Evolutionary conservation across 2,888 invertebrate genomes (phyloP).

Genomic region (Gari tellinella): DNA sequence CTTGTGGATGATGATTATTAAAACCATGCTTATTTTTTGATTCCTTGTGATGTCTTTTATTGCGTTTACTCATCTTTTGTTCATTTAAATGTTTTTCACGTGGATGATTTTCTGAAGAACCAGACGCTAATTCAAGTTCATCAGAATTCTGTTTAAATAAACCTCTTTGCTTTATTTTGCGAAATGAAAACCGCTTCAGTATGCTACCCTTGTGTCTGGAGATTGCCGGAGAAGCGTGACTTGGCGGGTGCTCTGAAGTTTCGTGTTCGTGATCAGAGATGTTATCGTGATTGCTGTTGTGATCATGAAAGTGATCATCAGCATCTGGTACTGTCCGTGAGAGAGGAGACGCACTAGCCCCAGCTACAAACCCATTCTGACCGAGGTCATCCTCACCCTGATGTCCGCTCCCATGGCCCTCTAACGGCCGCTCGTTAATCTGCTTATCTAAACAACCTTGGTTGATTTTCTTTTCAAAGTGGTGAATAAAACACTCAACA

Average conservation of each 20-base stretch:
- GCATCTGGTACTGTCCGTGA: slow-evolving; percentile 12
- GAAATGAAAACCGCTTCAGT: slow-evolving; percentile 65
- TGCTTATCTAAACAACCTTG: background rate
- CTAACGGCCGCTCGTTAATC: background rate
- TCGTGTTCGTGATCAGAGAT: slow-evolving; percentile 53
- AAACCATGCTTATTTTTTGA: slow-evolving; percentile 42
- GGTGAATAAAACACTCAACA: slow-evolving; percentile 92
- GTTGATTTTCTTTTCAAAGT: slow-evolving; percentile 89
- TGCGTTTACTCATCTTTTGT: slow-evolving; percentile 62
- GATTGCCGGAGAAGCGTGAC: slow-evolving; percentile 17
- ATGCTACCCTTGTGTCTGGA: slow-evolving; percentile 58
- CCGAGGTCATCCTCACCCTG: background rate
- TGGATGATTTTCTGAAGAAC: slow-evolving; percentile 59
- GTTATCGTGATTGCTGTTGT: slow-evolving; percentile 43
- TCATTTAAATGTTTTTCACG: slow-evolving; percentile 68
- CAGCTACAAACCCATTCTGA: slow-evolving; percentile 31
- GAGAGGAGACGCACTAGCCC: slow-evolving; percentile 1
- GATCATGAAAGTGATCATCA: slow-evolving; percentile 30
- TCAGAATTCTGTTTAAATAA: slow-evolving; percentile 96
- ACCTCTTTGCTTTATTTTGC: slow-evolving; percentile 86
- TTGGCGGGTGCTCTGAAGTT: slow-evolving; percentile 3
- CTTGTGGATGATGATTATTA: slow-evolving; percentile 40
- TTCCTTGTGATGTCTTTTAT: slow-evolving; percentile 56
- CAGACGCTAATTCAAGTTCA: slow-evolving; percentile 88
- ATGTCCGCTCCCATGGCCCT: background rate